Percentiles rank a stretch among this genome's conserved stretches.
phyloP scores from a whole-genome alignment of 2,888 invertebrate species.

The Actias luna region DNA sequence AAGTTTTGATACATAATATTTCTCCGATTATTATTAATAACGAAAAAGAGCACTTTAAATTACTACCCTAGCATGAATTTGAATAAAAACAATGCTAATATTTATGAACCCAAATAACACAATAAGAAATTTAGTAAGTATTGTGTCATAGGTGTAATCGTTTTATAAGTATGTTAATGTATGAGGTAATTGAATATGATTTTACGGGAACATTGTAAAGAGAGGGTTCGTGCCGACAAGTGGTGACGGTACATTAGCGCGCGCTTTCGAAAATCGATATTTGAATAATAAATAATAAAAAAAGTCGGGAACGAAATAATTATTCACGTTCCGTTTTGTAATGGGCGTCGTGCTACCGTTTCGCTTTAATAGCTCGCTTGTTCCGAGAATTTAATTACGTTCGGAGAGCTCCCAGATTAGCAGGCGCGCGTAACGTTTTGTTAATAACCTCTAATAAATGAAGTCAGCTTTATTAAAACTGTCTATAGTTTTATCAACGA shows the following conservation, averaged over 20 bases:
- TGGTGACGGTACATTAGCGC: constrained; percentile 73
- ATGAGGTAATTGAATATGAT: constrained; percentile 70
- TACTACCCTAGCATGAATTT: too few relatives aligned
- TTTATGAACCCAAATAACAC: too few relatives aligned
- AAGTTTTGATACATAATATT: too few relatives aligned
- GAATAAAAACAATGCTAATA: too few relatives aligned
- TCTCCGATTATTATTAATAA: too few relatives aligned
- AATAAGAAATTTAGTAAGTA: too few relatives aligned
- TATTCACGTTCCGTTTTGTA: constrained; percentile 80
- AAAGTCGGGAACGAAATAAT: constrained; percentile 80
- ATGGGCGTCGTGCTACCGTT: constrained; percentile 80
- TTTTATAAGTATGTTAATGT: constrained; percentile 49
- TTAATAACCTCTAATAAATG: constrained; percentile 60
- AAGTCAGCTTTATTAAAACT: not conserved
- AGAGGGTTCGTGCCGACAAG: constrained; percentile 69
- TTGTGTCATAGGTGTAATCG: constrained; percentile 44
- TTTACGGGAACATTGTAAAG: constrained; percentile 80
- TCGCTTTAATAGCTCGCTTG: constrained; percentile 79
- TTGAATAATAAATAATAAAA: constrained; percentile 60
- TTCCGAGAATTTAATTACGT: constrained; percentile 80
- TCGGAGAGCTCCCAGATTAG: constrained; percentile 73
- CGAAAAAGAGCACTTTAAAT: too few relatives aligned
- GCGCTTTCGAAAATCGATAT: constrained; percentile 73
- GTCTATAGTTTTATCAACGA: not conserved
- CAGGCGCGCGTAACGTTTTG: constrained; percentile 72